Evolutionary conservation across 1,140 invertebrate genomes (phyloP).

Genomic region (Drosophila watanabei): DNA sequence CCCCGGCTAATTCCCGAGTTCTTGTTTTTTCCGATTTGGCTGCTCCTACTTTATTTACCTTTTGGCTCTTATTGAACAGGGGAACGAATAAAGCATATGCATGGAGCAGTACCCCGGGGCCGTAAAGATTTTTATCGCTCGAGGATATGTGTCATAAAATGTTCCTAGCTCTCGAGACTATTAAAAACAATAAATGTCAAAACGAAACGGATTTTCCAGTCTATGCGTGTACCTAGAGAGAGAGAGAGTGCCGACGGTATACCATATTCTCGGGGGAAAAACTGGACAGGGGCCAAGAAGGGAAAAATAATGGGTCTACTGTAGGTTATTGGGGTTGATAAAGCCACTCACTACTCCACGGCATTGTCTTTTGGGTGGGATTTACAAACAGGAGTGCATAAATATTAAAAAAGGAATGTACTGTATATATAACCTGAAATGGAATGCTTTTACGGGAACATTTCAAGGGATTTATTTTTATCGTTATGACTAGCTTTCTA

Average conservation of each 20-base stretch:
- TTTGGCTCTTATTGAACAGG: conserved; percentile 46
- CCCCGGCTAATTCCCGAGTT: conserved; percentile 59
- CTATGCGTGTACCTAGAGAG: conserved; percentile 36
- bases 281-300: conserved; percentile 39
- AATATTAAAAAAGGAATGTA: conserved; percentile 13
- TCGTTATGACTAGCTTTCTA: neutral
- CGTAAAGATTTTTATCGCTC: conserved; percentile 74
- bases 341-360: conserved; percentile 19
- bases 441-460: conserved; percentile 1
- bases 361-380: conserved; percentile 10
- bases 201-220: conserved; percentile 51
- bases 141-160: conserved; percentile 68
- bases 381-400: conserved; percentile 21
- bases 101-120: conserved; percentile 32
- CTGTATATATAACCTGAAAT: neutral
- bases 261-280: conserved; percentile 28
- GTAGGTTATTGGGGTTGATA: conserved; percentile 35
- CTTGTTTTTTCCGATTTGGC: conserved; percentile 5
- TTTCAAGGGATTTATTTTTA: conserved; percentile 12
- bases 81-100: conserved; percentile 36
- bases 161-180: conserved; percentile 56
- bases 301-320: conserved; percentile 25
- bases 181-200: conserved; percentile 84
- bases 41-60: conserved; percentile 40
- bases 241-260: conserved; percentile 7